Evolutionary conservation across 2,888 invertebrate species (phyloP), one percentile per base, ranked within the genome.

Genomic region (Acutogordius australiensis): DNA sequence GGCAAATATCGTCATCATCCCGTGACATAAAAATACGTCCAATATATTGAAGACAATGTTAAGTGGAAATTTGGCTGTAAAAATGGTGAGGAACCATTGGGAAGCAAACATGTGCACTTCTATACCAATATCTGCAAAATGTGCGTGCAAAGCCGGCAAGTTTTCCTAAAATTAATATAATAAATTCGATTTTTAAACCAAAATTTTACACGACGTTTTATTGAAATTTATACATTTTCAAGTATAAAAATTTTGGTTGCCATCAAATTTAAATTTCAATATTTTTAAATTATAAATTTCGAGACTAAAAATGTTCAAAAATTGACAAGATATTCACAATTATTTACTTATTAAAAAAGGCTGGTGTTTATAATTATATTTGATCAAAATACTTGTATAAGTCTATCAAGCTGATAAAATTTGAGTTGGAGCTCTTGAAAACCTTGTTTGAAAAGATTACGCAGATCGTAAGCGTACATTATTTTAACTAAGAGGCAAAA

Each of bases 71-170:
- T 94, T 81, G 30, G 97, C 94, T 1, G 97, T 97, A 75, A 88
- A 99, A n/a, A 97, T 77, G 0, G 97, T 97, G 60, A 99, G 79
- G 76, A 99, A 94, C 97, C 97, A 97, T 73, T 97, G 97, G 2
- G 87, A 88, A 27, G 94, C 94, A 71, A 86, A 97, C 91, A 91
- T 94, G 74, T 97, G 94, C n/a, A 71, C 68, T 72, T 97, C 94
- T 59, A 97, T 81, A 59, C 81, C 80, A 76, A 80, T 78, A 73
- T 80, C 71, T 60, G 69, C 65, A 63, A 77, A 73, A 66, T 77
- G 76, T 13, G 67, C 67, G 64, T 67, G 70, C 51, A 76, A 64
- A 62, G 76, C 75, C 1, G 73, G 70, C 45, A 73, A 64, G 63
- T 71, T 69, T 63, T 76, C 74, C 72, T 74, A 65, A 1, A 65